Evolutionary conservation across 1,140 invertebrate species (phyloP), one percentile per base, ranked within the genome.

Genomic region (Drosophila navojoa): DNA sequence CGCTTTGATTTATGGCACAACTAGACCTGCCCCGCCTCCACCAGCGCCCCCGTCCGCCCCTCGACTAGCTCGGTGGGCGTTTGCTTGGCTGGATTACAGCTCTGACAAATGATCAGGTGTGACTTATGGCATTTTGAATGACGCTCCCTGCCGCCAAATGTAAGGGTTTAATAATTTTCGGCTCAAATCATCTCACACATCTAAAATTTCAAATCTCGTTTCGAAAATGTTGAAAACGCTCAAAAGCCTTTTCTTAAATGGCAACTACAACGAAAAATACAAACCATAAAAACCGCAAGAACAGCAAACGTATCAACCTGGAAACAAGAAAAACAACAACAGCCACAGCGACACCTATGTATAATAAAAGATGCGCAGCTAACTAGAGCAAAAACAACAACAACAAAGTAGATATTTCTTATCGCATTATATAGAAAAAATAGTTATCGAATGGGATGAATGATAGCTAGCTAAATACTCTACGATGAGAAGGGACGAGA

Each of bases 71-170:
- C 9, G 76, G 79, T 79, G 69, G 76, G 66, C 69, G 82, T 49
- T 63, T 47, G 59, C 49, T n/a, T n/a, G 55, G 15, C 52, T 35
- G 25, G 58, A 57, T 50, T 52, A 81, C 81, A 53, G 42, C 42
- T 15, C 72, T 79, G 79, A 86, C 81, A 81, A 86, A 87, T 87
- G 70, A 71, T 81, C 86, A 79, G 79, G 82, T 89, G 82, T 87
- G 82, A 87, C 82, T 79, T 82, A 79, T 87, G 77, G 60, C 66
- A 66, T 81, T 73, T 69, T 84, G 49, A 76, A 76, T 44, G 71
- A 15, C 45, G 19, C 29, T 38, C 15, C 13, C 19, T 10, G 38
- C n/a, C 52, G 4, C 16, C 6, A 45, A 9, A 53, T 68, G 55
- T 68, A 55, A 54, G 49, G 68, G 61, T 32, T 29, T 19, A 38